These are phyloP conservation scores for Zeuzera pyrina DNA, from an alignment of 2,888 invertebrate genomes.

Conservation along the genomic window DNA sequence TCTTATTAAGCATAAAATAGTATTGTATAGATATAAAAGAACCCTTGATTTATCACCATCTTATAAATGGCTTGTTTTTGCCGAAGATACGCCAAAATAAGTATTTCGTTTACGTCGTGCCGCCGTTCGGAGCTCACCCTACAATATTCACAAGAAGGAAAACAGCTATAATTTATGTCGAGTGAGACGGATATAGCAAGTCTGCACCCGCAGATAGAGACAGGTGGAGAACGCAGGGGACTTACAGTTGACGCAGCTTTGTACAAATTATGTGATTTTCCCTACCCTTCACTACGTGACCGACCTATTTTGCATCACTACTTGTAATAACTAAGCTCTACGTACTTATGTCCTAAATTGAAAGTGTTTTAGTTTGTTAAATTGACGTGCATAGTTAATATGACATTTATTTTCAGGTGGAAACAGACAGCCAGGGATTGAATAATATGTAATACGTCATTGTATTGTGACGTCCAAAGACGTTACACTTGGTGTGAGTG, in stretches of 20 bases:
- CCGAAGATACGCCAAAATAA: constrained; percentile 48
- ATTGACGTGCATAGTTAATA: background rate
- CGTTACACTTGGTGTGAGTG: constrained; percentile 26
- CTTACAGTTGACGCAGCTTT: constrained; percentile 27
- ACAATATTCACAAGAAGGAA: constrained; percentile 47
- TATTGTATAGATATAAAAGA: constrained; percentile 20
- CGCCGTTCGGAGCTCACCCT: constrained; percentile 31
- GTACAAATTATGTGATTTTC: constrained; percentile 27
- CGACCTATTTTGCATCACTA: background rate
- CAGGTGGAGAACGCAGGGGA: constrained; percentile 15
- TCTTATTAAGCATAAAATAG: constrained; percentile 13
- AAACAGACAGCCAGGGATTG: constrained; percentile 22
- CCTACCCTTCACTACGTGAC: constrained; percentile 17
- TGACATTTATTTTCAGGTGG: constrained; percentile 34
- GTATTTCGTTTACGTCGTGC: constrained; percentile 48
- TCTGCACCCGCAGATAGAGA: constrained; percentile 5
- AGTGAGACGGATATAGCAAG: constrained; percentile 21
- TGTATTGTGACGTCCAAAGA: constrained; percentile 24
- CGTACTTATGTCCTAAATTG: background rate
- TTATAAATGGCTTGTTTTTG: constrained; percentile 59
- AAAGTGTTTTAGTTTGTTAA: background rate
- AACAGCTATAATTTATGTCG: constrained; percentile 54
- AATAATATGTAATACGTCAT: constrained; percentile 57
- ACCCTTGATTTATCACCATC: constrained; percentile 43
- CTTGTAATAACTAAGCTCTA: background rate